Base-by-base conservation (phyloP, 1,140 invertebrate genomes). In the Drosophila subpulchrella region DNA sequence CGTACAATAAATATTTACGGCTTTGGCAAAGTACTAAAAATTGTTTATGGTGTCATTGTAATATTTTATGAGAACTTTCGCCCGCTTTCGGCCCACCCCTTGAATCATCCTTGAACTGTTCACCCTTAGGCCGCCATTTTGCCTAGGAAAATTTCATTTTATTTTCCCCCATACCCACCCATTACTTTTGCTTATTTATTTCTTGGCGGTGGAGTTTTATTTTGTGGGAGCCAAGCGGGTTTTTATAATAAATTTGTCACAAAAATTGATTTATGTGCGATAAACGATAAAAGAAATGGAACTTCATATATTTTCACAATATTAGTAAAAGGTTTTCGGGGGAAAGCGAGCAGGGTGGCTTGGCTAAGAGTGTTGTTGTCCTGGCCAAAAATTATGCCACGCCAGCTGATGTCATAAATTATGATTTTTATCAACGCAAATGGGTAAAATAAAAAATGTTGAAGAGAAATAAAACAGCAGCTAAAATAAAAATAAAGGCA, bases 181-280 rank as follows among this genome's bases (percentile, higher is more conserved):
- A 39, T 59, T 48, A 32, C 61, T 41, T 63, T 44, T 53, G 47
- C 68, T 78, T 56, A 62, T 79, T 63, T 81, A 58, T 60, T 66
- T 51, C 46, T 66, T 65, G 46, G 46, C 39, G 20, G 48, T 24
- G 34, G n/a, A 56, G 46, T 67, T 54, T 60, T 72, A 57, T 75
- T 75, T 46, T 48, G 48, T 88, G 72, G 55, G 53, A 62, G 67
- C 65, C 51, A 13, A 70, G 51, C 53, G 51, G 66, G 65, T 81
- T 80, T 81, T 90, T 83, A 90, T 90, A 90, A 90, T 90, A 90
- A 90, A 90, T 90, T 90, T 90, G 86, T 90, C 86, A 90, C 82
- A 90, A 83, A 90, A 90, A 90, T 90, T 90, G 86, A 90, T 90
- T 90, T 90, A 90, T 90, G 85, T 54, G 86, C 88, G 86, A 90